These are phyloP conservation scores for Drosophila monieri DNA, from an alignment of 2,888 invertebrate species.

Conservation along the genomic window DNA sequence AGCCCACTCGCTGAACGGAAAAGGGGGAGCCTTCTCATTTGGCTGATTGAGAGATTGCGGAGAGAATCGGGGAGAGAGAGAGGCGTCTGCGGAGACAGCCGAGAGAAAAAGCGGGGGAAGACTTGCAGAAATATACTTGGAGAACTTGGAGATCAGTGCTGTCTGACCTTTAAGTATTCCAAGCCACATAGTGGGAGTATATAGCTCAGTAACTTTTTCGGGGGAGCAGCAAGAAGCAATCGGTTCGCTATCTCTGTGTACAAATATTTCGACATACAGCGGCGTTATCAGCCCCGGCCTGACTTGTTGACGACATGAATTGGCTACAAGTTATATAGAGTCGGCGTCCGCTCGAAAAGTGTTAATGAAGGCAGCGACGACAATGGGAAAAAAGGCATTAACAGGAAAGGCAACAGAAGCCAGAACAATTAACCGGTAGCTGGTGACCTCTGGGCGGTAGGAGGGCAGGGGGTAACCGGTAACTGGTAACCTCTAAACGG, in stretches of 20 bases:
- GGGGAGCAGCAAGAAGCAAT: not conserved
- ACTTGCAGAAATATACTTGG: not conserved
- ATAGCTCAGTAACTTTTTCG: not conserved
- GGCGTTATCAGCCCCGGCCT: conserved; percentile 36
- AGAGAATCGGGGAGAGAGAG: not conserved
- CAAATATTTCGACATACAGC: conserved; percentile 39
- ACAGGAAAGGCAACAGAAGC: not conserved
- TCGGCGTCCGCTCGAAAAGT: conserved; percentile 25
- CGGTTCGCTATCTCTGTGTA: conserved; percentile 26
- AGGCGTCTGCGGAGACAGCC: not conserved
- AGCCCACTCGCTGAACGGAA: conserved; percentile 18
- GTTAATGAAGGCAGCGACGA: conserved; percentile 20
- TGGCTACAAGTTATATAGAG: conserved; percentile 27
- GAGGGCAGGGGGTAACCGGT: not conserved
- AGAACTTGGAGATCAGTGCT: not conserved
- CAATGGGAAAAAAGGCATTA: conserved; percentile 10
- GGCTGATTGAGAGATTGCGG: no score
- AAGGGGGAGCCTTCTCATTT: no score
- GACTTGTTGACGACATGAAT: conserved; percentile 37
- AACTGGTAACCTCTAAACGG: not conserved
- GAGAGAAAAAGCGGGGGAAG: not conserved
- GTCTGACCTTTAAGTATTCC: not conserved
- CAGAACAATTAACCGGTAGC: not conserved
- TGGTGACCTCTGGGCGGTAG: not conserved
- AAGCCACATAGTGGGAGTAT: not conserved